Base-by-base conservation (phyloP, 1,140 invertebrate genomes). In the Caenorhabditis brenneri region DNA sequence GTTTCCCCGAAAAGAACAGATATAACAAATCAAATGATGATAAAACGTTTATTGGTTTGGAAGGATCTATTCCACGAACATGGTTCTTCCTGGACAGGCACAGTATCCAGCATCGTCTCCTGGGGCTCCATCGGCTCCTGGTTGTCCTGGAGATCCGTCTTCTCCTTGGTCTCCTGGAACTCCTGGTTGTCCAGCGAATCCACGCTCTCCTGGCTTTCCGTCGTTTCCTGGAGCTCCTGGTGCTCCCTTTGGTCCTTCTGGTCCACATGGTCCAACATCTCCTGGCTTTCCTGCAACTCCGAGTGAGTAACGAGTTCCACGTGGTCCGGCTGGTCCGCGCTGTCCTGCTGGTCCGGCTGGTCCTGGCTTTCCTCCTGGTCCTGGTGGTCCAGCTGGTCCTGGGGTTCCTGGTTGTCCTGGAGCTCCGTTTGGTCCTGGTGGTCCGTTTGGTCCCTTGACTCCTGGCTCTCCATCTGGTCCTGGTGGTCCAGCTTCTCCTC, bases 401-500 rank as follows among this genome's bases (percentile, higher is more conserved):
- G 46, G 42, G 10, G 15, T 33, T 65, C 82, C 83, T 55, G 58
- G 83, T 33, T 49, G 78, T 65, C 80, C 84, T 80, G 65, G 46
- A 36, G 82, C 36, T 83, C 80, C 84, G 46, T 69, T 78, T 80
- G 69, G 53, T 49, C 84, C 86, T 60, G 84, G 78, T 22, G 51
- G 46, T 46, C 84, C 86, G 9, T 86, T 80, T 55, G 49, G 33
- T 83, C 84, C 84, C 6, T 10, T 36, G 51, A 81, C 22, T 78
- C 80, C 80, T 58, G 65, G 31, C 29, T 65, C 58, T 65, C 79
- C 79, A 42, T 58, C 58, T 46, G 69, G 58, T 79, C 81, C 84
- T 7, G 60, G 81, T 81, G 84, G 58, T 24, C 86, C 86, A 48
- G 69, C 29, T 81, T 49, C 24, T 24, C 86, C 86, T 48, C 29